phyloP scores from a whole-genome alignment of 2,797 vertebrate species.

The Lates japonicus region DNA sequence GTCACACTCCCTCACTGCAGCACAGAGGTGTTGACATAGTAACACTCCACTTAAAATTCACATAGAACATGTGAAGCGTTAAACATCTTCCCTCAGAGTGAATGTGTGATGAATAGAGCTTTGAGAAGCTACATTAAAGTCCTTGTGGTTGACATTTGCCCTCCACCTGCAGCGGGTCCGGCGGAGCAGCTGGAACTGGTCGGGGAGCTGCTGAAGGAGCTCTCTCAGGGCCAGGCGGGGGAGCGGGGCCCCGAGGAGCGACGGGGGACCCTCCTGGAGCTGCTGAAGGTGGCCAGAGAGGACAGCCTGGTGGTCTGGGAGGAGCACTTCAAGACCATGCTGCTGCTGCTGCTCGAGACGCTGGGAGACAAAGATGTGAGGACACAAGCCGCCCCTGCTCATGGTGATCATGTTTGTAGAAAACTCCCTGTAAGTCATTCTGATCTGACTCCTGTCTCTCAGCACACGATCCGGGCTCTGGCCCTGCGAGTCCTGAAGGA shows the following conservation, averaged over 20 bases:
- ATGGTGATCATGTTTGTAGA: too few species aligned
- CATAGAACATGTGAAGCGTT: too few species aligned
- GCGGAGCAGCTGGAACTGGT: conserved; percentile 91
- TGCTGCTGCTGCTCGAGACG: conserved; percentile 95
- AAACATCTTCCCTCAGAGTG: too few species aligned
- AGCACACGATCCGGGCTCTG: conserved; percentile 94
- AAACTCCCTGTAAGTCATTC: not conserved
- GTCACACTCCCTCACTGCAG: too few species aligned
- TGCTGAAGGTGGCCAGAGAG: conserved; percentile 94
- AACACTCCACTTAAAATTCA: too few species aligned
- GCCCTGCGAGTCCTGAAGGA: conserved; percentile 93
- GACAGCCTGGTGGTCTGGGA: conserved; percentile 95
- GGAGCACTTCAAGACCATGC: conserved; percentile 97
- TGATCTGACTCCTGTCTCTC: not conserved
- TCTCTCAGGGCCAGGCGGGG: conserved; percentile 89
- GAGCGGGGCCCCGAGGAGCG: conserved; percentile 92
- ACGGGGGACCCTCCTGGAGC: conserved; percentile 92
- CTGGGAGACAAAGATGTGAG: conserved; percentile 95
- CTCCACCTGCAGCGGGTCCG: conserved; percentile 33
- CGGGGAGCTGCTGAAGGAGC: conserved; percentile 94
- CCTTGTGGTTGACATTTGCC: not conserved
- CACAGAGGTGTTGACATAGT: too few species aligned
- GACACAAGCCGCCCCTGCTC: not conserved
- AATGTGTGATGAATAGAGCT: too few species aligned
- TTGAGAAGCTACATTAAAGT: too few species aligned